A percentile compares a stretch with the other conserved stretches of the same genome.
Conservation (phyloP, 2,113 vertebrate genomes). For the Salminus brasiliensis region DNA sequence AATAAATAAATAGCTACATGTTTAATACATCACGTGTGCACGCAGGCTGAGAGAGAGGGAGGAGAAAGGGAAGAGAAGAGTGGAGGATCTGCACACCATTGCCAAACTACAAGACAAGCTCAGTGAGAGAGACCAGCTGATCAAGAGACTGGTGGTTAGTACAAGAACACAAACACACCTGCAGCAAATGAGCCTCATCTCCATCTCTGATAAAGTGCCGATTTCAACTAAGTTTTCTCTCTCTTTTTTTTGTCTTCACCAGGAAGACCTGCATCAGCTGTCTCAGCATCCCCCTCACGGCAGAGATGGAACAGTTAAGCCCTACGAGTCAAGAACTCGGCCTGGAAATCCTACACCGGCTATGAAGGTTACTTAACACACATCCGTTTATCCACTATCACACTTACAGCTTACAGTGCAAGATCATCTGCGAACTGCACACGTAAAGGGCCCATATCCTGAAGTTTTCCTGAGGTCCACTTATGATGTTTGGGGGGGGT, state of each 20-base stretch:
- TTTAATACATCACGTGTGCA: slow-evolving; percentile 56
- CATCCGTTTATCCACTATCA: too few species aligned
- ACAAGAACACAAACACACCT: not conserved
- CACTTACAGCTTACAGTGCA: too few species aligned
- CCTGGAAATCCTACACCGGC: slow-evolving; percentile 83
- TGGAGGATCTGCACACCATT: slow-evolving; percentile 83
- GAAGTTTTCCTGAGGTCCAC: too few species aligned
- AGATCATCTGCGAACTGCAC: too few species aligned
- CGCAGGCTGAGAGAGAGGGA: slow-evolving; percentile 85
- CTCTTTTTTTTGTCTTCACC: slow-evolving; percentile 63
- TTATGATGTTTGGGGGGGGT: too few species aligned
- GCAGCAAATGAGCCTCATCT: not conserved
- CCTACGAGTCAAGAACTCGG: slow-evolving; percentile 84
- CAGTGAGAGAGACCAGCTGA: slow-evolving; percentile 87
- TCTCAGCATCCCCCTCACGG: slow-evolving; percentile 79
- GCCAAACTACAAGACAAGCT: slow-evolving; percentile 86
- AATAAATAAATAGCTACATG: not conserved
- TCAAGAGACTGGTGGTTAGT: slow-evolving; percentile 87
- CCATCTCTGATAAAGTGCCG: not conserved
- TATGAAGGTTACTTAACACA: slow-evolving; percentile 78
- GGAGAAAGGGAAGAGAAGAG: slow-evolving; percentile 81
- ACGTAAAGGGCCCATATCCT: too few species aligned
- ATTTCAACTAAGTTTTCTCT: slow-evolving; percentile 2
- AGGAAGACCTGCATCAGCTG: slow-evolving; percentile 89
- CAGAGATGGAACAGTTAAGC: slow-evolving; percentile 78